A percentile compares a stretch with the other conserved stretches of the same genome.
Evolutionary conservation across 2,797 vertebrate genomes (phyloP).

Genomic region (Anabas testudineus): DNA sequence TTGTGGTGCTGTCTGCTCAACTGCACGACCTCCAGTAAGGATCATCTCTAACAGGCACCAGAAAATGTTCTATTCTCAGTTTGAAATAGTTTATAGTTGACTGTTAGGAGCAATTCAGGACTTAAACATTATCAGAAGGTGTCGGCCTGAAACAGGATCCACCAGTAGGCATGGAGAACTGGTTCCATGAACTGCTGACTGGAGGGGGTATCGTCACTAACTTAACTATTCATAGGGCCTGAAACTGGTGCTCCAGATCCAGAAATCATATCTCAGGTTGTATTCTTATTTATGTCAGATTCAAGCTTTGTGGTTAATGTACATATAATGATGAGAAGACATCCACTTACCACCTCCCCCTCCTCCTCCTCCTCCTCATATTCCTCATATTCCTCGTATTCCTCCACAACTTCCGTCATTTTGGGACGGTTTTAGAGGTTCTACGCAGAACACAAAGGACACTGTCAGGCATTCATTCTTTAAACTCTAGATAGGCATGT

Average conservation of each 20-base stretch:
- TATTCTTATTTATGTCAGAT: background rate
- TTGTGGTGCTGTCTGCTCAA: background rate
- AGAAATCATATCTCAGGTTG: background rate
- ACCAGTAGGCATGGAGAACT: conserved; percentile 67
- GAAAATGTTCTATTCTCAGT: conserved; percentile 9
- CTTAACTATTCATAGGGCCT: conserved; percentile 82
- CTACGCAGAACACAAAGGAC: conserved; percentile 71
- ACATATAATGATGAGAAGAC: background rate
- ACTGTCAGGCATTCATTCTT: conserved; percentile 24
- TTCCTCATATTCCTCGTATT: conserved; percentile 75
- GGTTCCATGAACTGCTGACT: conserved; percentile 83
- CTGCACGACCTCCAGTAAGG: background rate
- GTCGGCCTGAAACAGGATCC: conserved; percentile 79
- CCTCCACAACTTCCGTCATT: conserved; percentile 81
- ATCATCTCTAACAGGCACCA: too few relatives aligned
- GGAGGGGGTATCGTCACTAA: conserved; percentile 57
- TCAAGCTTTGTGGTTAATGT: background rate
- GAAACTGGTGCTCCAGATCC: conserved; percentile 38
- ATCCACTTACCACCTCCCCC: conserved; percentile 87
- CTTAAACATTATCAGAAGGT: conserved; percentile 47
- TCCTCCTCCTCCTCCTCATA: conserved; percentile 74
- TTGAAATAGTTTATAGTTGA: conserved; percentile 20
- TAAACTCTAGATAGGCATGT: background rate
- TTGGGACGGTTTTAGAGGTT: conserved; percentile 72
- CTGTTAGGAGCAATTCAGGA: conserved; percentile 30